These are phyloP conservation scores for Microplitis deprimator DNA, from an alignment of 2,888 invertebrate genomes.

Conservation along the genomic window DNA sequence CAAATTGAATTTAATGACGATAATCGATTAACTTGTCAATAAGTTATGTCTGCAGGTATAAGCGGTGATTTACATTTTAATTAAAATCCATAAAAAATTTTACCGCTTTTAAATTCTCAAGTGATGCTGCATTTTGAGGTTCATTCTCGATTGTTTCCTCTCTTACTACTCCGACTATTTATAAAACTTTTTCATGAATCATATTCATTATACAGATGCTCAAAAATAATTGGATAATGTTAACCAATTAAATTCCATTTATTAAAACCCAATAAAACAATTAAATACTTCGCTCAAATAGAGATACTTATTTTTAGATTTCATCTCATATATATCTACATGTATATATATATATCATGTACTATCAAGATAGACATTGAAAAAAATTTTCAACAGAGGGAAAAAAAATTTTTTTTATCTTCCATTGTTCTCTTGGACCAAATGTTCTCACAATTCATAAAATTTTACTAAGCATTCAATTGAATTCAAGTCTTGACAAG, in stretches of 20 bases:
- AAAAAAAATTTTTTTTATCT: too few relatives aligned
- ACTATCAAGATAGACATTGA: too few relatives aligned
- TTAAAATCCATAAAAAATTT: too few relatives aligned
- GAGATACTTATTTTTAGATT: not conserved
- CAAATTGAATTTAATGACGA: not conserved
- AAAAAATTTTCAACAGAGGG: too few relatives aligned
- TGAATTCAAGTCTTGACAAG: too few relatives aligned
- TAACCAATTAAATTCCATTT: not conserved
- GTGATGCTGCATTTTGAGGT: too few relatives aligned
- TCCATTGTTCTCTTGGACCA: too few relatives aligned
- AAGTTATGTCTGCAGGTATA: not conserved
- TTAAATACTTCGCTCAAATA: not conserved
- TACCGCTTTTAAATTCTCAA: too few relatives aligned
- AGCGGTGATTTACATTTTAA: not conserved
- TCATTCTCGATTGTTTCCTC: too few relatives aligned
- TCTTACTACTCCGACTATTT: not conserved
- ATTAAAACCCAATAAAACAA: not conserved
- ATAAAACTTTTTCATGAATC: not conserved
- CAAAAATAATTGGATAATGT: not conserved
- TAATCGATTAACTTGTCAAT: not conserved
- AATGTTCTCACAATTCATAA: too few relatives aligned
- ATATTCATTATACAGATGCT: not conserved
- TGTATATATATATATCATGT: too few relatives aligned
- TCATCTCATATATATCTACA: not conserved
- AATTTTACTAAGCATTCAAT: too few relatives aligned